A percentile compares a stretch with the other conserved stretches of the same genome.
These are phyloP conservation scores for Ptilorrhoa leucosticta DNA, from an alignment of 2,113 vertebrate genomes.

Conservation along the genomic window DNA sequence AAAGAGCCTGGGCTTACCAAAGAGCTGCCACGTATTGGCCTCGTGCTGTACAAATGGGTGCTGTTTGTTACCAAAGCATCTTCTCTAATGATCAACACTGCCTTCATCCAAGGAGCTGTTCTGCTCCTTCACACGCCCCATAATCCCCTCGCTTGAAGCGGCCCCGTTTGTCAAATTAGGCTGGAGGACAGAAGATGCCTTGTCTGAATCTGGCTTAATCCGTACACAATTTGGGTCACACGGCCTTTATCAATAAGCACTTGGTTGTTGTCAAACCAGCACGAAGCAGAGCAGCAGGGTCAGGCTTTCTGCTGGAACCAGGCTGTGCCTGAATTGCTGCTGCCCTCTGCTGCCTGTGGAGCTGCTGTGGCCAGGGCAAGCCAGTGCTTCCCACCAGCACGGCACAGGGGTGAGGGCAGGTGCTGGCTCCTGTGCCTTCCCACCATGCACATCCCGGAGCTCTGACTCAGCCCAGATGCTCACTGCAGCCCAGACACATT, in stretches of 20 bases:
- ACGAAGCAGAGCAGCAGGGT: not conserved
- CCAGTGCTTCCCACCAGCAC: rapidly evolving
- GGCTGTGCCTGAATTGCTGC: not conserved
- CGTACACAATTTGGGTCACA: rapidly evolving
- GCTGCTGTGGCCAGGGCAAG: not conserved
- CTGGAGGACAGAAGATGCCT: not conserved
- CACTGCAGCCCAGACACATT: not conserved
- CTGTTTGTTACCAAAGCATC: not conserved
- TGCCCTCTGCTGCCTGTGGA: not conserved
- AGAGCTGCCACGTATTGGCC: not conserved
- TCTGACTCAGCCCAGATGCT: not conserved
- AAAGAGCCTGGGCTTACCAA: not conserved
- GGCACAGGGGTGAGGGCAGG: rapidly evolving
- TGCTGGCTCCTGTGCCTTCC: rapidly evolving
- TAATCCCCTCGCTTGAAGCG: not conserved
- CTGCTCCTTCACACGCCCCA: not conserved
- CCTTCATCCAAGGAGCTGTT: not conserved
- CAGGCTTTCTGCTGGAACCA: not conserved
- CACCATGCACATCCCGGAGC: not conserved
- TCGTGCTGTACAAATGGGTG: not conserved
- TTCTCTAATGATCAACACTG: not conserved
- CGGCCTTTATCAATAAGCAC: not conserved
- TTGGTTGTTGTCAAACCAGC: not conserved
- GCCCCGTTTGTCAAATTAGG: not conserved
- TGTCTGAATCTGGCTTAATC: not conserved